Base-by-base conservation (phyloP, 2,888 invertebrate species). In the Pimpla rufipes region DNA sequence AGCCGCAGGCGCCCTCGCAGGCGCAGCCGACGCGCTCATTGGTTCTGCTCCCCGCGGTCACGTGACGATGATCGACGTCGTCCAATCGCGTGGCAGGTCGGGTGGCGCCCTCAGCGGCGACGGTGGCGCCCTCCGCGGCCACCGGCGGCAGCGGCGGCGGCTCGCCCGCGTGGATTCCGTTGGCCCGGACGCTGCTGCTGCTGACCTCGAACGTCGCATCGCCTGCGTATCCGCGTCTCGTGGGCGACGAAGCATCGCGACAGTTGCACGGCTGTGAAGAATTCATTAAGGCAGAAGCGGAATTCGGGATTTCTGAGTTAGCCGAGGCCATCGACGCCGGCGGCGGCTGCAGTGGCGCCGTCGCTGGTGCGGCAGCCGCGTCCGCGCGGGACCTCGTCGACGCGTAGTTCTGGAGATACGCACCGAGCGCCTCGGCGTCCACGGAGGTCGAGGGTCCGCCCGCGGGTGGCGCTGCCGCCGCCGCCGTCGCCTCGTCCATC, bases 1-100 rank as follows among this genome's bases (percentile, higher is more conserved):
- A 92, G 1, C 91, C 91, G 76, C 92, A 92, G 29, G 93, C 92
- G 0, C 93, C 92, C 16, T 90, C 90, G 87, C 93, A 93, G 2
- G 84, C 85, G 70, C 92, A 91, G 16, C n/a, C 29, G 4, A 16
- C 8, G 37, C 16, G 23, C 37, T 29, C 62, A 11, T 59, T 29
- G 37, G 29, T 62, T 50, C 13, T 62, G 10, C 35, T 47, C 21
- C 13, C 37, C 16, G 10, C 29, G n/a, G 29, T 5, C 3, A 2
- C 29, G 29, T 5, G 5, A 5, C n/a, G 5, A 16, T 62, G 70
- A 11, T 57, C 64, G 18, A 47, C 23, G 75, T 55, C 3, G 29
- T 16, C 37, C 13, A 18, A 11, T 40, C 23, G 2, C 11, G 11
- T 35, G 0, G 29, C 13, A 40, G 35, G 29, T 13, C 13, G 13